Evolutionary conservation across 2,113 vertebrate species (phyloP).

Genomic region (Lagopus leucura): DNA sequence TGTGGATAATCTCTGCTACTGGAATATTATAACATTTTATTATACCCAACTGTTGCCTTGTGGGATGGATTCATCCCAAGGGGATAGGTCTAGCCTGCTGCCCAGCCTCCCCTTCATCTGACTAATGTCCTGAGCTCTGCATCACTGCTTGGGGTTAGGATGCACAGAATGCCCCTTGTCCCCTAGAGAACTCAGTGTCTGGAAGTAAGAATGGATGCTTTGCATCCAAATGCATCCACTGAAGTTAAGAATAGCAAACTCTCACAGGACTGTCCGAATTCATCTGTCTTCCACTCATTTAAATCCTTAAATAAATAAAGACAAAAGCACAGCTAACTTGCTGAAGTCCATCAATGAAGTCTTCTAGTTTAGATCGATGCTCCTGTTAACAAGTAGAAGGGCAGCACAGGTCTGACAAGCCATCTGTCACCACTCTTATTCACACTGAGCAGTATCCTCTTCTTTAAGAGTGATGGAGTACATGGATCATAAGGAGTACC

Average conservation of each 20-base stretch:
- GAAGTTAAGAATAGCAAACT: too few species aligned
- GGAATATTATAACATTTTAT: not conserved
- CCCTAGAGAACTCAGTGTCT: not conserved
- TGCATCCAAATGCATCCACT: not conserved
- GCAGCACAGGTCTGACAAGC: not conserved
- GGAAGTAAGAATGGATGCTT: not conserved
- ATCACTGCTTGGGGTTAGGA: not conserved
- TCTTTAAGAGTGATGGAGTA: not conserved
- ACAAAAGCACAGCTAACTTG: not conserved
- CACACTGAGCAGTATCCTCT: not conserved
- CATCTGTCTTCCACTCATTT: not conserved
- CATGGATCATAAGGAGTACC: not conserved
- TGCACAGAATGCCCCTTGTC: not conserved
- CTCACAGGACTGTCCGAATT: not conserved
- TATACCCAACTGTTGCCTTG: not conserved
- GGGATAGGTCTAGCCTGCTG: not conserved
- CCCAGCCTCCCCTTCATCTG: not conserved
- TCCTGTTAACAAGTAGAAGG: not conserved
- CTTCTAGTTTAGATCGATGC: not conserved
- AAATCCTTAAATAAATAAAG: not conserved
- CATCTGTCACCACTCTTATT: not conserved
- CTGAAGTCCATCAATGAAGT: not conserved
- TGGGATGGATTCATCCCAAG: not conserved
- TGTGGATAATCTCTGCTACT: not conserved
- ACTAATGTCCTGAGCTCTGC: not conserved